Evolutionary conservation across 2,888 invertebrate genomes (phyloP), one percentile per base, ranked within the genome.

Genomic region (Spialia ferax): DNA sequence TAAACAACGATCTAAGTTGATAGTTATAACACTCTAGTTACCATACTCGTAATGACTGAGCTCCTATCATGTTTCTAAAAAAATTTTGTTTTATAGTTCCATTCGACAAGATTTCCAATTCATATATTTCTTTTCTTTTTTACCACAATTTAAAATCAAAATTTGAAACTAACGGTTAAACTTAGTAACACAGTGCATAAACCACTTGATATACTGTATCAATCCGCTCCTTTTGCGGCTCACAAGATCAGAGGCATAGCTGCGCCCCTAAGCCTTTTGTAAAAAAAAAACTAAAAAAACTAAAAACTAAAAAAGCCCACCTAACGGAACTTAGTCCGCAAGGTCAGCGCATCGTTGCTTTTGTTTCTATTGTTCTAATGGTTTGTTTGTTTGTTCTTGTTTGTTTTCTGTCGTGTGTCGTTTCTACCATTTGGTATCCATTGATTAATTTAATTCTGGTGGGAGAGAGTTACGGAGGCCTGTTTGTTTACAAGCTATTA

Each of bases 231-330:
- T 87, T 89, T 90, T 87, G 88, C 88, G 84, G 89, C 83, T 79
- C 84, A 78, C 84, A 83, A 87, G 87, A 90, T 91, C 91, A 89
- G 89, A 90, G 87, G 83, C 83, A 90, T 90, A 89, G 88, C 88
- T 82, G 88, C 86, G 87, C 81, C 82, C 48, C 83, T 82, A 77
- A 79, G 80, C 80, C 86, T 87, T 82, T 77, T 71, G 63, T 69
- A 20, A 83, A 86, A 87, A 83, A 86, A 87, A 84, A 87, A 68
- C 71, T 83, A 85, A 87, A 84, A 50, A 50, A 22, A n/a, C 2
- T 15, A 13, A 45, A 32, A 32, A 10, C 50, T 50, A 50, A 52
- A 52, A 88, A 85, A 79, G 75, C 76, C 73, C 72, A 74, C 70
- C 80, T 89, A 90, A 89, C 89, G 90, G 89, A 87, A 72, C 81